These are phyloP conservation scores for Apoda limacodes DNA, from an alignment of 2,888 invertebrate genomes.

Conservation along the genomic window DNA sequence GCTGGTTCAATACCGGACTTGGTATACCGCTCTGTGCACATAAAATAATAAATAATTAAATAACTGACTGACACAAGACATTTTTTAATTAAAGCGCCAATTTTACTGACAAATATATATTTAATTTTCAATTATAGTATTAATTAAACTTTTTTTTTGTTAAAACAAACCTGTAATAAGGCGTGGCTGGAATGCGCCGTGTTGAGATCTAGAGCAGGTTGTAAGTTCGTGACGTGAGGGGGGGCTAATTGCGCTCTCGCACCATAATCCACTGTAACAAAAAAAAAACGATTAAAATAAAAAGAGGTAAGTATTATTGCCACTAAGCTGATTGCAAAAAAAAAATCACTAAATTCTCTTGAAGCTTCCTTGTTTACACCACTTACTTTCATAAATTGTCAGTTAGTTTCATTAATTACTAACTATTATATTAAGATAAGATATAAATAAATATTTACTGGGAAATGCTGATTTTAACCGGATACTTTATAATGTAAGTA, in stretches of 20 bases:
- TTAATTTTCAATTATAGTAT: not conserved
- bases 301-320: no score
- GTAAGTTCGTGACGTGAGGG: conserved; percentile 32
- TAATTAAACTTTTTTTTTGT: not conserved
- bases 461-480: not conserved
- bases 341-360: no score
- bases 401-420: no score
- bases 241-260: no score
- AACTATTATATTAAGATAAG: no score
- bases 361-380: no score
- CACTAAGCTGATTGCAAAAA: no score
- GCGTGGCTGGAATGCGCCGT: conserved; percentile 49
- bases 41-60: not conserved
- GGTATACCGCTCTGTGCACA: conserved; percentile 24
- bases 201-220: conserved; percentile 46
- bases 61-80: conserved; percentile 1
- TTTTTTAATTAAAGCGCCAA: no score
- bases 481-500: not conserved
- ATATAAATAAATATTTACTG: conserved; percentile 1
- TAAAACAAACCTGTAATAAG: conserved; percentile 37
- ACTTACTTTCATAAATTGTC: no score
- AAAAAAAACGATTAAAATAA: no score
- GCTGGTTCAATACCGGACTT: conserved; percentile 68
- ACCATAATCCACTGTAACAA: conserved; percentile 31
- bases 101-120: not conserved